Evolutionary conservation across 1,140 invertebrate genomes (phyloP), one percentile per base, ranked within the genome.

Genomic region (Ericerus pela): DNA sequence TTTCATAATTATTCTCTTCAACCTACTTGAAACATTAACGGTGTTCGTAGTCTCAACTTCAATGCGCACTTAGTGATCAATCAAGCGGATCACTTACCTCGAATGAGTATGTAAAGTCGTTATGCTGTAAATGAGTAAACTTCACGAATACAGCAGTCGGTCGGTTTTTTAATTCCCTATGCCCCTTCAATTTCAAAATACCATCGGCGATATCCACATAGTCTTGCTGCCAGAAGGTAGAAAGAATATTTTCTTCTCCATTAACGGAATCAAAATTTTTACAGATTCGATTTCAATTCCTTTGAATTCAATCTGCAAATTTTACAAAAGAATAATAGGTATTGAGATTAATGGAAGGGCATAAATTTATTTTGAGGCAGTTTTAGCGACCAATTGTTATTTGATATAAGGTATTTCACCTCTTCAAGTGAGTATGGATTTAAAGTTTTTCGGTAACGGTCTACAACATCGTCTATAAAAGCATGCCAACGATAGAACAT

Each of bases 401-500:
- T n/a, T n/a, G n/a, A n/a, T n/a, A n/a, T n/a, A n/a, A n/a, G n/a
- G n/a, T n/a, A n/a, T n/a, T n/a, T n/a, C 18, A 78, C 77, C 66
- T 78, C 72, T 58, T 76, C 70, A 12, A 65, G 62, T 0, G 68
- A 75, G 60, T 85, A 85, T 51, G 75, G 67, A 1, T 76, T 69
- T 18, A 88, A 67, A 5, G 78, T 79, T 27, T 73, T 74, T 68
- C 90, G 90, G 67, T 83, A 80, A 62, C 83, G 74, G 57, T 78
- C 72, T 72, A 90, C 89, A 2, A 91, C 70, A 53, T 86, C 77
- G 62, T 91, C 84, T 22, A 90, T 73, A 61, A 79, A 82, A 4
- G 81, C 78, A 62, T 90, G 88, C 82, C 81, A 88, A 65, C 83
- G 78, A 68, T 88, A 91, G 70, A 91, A 90, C 8, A 85, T 69